Evolutionary conservation across 2,113 vertebrate genomes (phyloP).

Genomic region (Prietella phreatophila): DNA sequence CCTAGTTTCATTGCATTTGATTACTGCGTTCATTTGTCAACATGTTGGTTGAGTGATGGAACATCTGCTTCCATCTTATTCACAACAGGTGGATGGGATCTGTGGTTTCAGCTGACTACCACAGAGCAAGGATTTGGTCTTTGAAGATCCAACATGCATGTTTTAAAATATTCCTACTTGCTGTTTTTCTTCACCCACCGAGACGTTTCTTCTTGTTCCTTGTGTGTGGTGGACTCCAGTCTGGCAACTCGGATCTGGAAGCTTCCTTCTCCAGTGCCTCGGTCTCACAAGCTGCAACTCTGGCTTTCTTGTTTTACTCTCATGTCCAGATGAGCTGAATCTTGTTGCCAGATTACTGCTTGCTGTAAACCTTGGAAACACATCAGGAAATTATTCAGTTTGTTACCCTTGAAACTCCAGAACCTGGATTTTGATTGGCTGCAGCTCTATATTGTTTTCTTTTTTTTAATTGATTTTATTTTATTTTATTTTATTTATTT

Average conservation of each 20-base stretch:
- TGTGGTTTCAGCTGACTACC: neutral
- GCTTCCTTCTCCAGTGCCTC: neutral
- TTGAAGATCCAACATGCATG: neutral
- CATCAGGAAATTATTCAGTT: neutral
- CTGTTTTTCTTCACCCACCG: neutral
- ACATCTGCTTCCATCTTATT: too few species aligned
- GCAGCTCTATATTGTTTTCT: conserved; percentile 56
- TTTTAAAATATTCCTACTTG: neutral
- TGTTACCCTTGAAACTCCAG: conserved; percentile 25
- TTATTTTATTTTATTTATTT: too few species aligned
- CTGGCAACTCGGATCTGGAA: neutral
- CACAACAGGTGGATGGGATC: neutral
- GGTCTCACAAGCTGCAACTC: neutral
- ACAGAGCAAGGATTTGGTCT: neutral
- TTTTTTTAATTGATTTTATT: neutral
- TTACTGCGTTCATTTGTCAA: neutral
- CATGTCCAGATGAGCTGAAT: conserved; percentile 18
- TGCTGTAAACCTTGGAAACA: conserved; percentile 9
- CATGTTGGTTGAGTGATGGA: neutral
- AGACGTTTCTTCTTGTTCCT: neutral
- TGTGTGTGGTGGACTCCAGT: neutral
- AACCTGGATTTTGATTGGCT: conserved; percentile 42
- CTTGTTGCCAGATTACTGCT: neutral
- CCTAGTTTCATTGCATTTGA: neutral
- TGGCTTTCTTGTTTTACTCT: conserved; percentile 54